Percentiles rank a stretch among this genome's conserved stretches.
Evolutionary conservation across 2,888 invertebrate genomes (phyloP).

Genomic region (Pristionchus maxplancki): DNA sequence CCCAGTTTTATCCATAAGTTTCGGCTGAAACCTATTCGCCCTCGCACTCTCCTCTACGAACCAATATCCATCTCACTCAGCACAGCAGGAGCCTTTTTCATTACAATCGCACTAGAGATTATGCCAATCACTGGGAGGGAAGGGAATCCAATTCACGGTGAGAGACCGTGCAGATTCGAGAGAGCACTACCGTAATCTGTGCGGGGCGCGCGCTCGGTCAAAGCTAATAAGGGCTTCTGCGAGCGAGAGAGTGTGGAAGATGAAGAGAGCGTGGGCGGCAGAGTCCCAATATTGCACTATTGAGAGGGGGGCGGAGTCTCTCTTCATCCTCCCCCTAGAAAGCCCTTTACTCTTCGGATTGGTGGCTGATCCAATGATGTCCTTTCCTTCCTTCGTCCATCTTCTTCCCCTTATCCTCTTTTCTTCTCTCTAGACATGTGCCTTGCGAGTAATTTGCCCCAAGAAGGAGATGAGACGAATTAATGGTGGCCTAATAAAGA

Average conservation of each 20-base stretch:
- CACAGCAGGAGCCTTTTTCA: conserved; percentile 39
- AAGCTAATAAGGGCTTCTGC: conserved; percentile 18
- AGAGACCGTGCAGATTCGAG: neutral
- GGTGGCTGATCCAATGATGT: conserved; percentile 10
- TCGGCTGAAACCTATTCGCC: neutral
- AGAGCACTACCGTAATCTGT: conserved; percentile 32
- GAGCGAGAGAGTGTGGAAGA: conserved; percentile 18
- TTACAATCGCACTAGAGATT: conserved; percentile 1
- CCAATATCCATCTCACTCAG: neutral
- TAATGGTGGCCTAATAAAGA: conserved; percentile 29
- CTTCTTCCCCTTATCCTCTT: neutral
- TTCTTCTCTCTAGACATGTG: neutral
- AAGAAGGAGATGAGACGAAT: neutral
- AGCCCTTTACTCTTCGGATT: conserved; percentile 30
- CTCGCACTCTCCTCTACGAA: neutral
- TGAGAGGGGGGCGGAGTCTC: neutral
- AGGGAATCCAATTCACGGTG: neutral
- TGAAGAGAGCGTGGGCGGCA: neutral
- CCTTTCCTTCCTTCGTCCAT: neutral
- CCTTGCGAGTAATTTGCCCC: neutral
- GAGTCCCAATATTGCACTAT: conserved; percentile 34
- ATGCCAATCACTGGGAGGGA: neutral
- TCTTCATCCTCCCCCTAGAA: neutral
- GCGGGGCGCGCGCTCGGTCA: neutral
- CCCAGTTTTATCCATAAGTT: no score